Conservation (phyloP, 2,888 invertebrate species). For the Rhamphomyia laevipes region DNA sequence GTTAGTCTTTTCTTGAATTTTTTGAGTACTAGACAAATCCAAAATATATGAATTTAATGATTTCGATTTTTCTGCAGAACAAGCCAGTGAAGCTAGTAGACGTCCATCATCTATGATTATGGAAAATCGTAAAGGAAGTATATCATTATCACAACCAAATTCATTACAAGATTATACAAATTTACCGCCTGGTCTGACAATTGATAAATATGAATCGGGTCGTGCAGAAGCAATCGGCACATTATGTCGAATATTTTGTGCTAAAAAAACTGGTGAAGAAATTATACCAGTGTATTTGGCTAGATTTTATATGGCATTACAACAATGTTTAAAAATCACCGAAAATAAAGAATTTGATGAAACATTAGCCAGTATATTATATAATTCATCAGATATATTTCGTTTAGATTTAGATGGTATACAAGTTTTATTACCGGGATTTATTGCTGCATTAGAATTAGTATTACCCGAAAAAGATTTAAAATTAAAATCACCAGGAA, state of each 20-base stretch:
- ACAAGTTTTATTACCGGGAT: constrained; percentile 78
- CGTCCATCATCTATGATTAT: constrained; percentile 55
- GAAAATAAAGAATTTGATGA: constrained; percentile 58
- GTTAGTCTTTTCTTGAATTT: constrained; percentile 27
- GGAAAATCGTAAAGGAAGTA: constrained; percentile 44
- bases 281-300: constrained; percentile 88
- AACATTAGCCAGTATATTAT: constrained; percentile 75
- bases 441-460: constrained; percentile 80
- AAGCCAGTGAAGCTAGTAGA: constrained; percentile 42
- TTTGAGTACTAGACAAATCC: constrained; percentile 1
- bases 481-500: constrained; percentile 55
- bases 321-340: constrained; percentile 67
- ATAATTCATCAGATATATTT: constrained; percentile 79
- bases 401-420: constrained; percentile 87
- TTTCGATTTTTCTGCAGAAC: constrained; percentile 27
- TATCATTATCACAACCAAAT: constrained; percentile 49
- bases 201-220: constrained; percentile 71
- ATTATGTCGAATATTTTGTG: constrained; percentile 88
- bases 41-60: neutral
- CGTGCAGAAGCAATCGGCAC: constrained; percentile 92
- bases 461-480: constrained; percentile 79
- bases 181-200: constrained; percentile 55
- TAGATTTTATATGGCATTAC: constrained; percentile 83
- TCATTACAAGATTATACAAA: constrained; percentile 55
- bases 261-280: constrained; percentile 88